These are phyloP conservation scores for Coenonympha arcania DNA, from an alignment of 2,888 invertebrate species.

Conservation along the genomic window DNA sequence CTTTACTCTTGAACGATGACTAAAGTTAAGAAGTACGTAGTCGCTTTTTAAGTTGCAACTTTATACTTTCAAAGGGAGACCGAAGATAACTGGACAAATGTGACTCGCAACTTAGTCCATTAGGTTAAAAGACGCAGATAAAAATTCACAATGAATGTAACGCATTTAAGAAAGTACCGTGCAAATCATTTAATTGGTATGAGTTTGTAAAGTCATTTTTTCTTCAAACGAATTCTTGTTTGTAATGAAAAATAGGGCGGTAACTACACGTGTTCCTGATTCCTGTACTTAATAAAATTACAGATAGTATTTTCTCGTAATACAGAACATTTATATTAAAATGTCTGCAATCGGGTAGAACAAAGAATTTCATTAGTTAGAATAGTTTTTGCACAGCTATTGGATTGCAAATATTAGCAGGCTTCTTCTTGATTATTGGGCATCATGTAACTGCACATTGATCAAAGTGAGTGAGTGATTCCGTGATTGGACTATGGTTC, in stretches of 20 bases:
- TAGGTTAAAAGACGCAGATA: conserved; percentile 16
- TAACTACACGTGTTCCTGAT: too few species aligned
- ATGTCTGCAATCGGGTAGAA: too few species aligned
- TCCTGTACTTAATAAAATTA: too few species aligned
- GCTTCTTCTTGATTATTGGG: too few species aligned
- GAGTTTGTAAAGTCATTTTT: not conserved
- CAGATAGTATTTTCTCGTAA: too few species aligned
- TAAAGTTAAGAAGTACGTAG: not conserved
- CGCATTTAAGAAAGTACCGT: not conserved
- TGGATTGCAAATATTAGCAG: too few species aligned
- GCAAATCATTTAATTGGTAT: not conserved
- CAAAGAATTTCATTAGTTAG: too few species aligned
- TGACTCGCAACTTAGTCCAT: conserved; percentile 24
- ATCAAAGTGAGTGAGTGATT: too few species aligned
- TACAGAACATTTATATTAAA: too few species aligned
- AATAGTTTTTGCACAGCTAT: too few species aligned
- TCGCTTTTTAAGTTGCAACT: conserved; percentile 29
- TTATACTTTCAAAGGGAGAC: conserved; percentile 32
- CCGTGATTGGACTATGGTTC: too few species aligned
- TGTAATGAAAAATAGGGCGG: not conserved
- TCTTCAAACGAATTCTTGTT: not conserved
- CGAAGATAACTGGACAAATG: conserved; percentile 27
- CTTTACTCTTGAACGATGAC: not conserved
- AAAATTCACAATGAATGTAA: conserved; percentile 14
- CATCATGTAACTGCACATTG: too few species aligned